phyloP scores from a whole-genome alignment of 2,888 invertebrate species.

The Drosophila glabriapex region DNA sequence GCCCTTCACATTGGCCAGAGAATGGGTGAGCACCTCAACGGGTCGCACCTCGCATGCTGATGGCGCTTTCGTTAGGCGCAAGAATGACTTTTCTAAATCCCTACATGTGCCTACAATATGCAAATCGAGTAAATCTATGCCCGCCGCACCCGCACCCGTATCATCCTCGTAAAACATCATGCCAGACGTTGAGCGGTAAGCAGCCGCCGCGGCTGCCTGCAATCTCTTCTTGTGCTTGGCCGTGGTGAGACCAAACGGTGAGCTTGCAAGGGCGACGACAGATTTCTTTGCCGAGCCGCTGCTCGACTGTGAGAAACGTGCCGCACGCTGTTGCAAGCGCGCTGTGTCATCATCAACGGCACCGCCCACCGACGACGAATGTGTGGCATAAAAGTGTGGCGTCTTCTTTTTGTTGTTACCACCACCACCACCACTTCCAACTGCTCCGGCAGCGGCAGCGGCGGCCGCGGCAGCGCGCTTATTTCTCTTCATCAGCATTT shows the following conservation, averaged over 20 bases:
- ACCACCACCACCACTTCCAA: conserved; percentile 22
- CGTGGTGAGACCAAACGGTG: conserved; percentile 75
- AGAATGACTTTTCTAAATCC: conserved; percentile 97
- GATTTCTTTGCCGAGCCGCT: conserved; percentile 75
- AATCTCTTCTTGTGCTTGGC: conserved; percentile 68
- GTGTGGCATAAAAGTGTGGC: conserved; percentile 87
- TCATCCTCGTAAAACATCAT: conserved; percentile 86
- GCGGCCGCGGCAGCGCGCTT: conserved; percentile 70
- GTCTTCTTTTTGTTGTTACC: conserved; percentile 85
- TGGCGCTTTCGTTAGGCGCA: conserved; percentile 98
- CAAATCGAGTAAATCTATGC: conserved; percentile 93
- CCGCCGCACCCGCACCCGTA: conserved; percentile 87
- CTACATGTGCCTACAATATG: conserved; percentile 97
- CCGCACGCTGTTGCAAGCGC: conserved; percentile 94
- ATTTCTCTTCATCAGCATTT: conserved; percentile 84
- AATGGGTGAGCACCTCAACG: conserved; percentile 92
- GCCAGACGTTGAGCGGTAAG: conserved; percentile 66
- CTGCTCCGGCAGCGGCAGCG: conserved; percentile 21
- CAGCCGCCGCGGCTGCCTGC: conserved; percentile 42
- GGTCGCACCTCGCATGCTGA: conserved; percentile 96
- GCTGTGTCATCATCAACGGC: conserved; percentile 91
- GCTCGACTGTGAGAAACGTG: conserved; percentile 88
- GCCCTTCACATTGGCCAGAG: conserved; percentile 95
- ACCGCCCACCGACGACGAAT: conserved; percentile 88
- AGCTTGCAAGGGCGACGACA: conserved; percentile 81